Evolutionary conservation across 2,888 invertebrate genomes (phyloP), one percentile per base, ranked within the genome.

Genomic region (Eubasilissa splendida): DNA sequence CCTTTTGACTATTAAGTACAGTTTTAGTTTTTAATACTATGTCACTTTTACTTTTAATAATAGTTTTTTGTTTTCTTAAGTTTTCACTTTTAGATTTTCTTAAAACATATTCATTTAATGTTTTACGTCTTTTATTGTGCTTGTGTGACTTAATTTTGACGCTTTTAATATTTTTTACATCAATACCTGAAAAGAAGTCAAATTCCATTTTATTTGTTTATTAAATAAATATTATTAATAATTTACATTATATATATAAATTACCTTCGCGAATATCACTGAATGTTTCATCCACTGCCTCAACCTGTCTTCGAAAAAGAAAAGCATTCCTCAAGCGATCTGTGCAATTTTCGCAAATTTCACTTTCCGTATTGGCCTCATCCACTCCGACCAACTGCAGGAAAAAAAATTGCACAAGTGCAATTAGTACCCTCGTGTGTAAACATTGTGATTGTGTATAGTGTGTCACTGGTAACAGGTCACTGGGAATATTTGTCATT

Each of bases 221-320:
- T 42, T 42, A 42, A 42, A 42, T 42, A 5, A 42, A 42, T 42
- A 42, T 42, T 42, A 42, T 42, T 42, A 1, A 1, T 5, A 42
- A 42, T 4, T 2, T 5, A 5, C 2, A 5, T 42, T 42, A 42
- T 0, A 42, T n/a, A 50, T 33, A 31, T 68, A 42, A 11, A 8
- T 54, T 42, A 65, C 54, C 65, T 42, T 31, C 8, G 22, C n/a
- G 5, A 78, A 52, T 42, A 31, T 71, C 65, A 7, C 66, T 33
- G 3, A 74, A 59, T 14, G 22, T 31, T 52, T 79, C 52, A 7
- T 74, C 65, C 12, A 59, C 54, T 42, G 65, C 12, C 52, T 79
- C 74, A 10, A 79, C 66, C 22, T 79, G 74, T 65, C 74, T 79
- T 42, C 79, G 54, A 58, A 79, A 79, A 12, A 56, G 9, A 58